phyloP scores from a whole-genome alignment of 2,888 invertebrate genomes.

The Coenonympha arcania region DNA sequence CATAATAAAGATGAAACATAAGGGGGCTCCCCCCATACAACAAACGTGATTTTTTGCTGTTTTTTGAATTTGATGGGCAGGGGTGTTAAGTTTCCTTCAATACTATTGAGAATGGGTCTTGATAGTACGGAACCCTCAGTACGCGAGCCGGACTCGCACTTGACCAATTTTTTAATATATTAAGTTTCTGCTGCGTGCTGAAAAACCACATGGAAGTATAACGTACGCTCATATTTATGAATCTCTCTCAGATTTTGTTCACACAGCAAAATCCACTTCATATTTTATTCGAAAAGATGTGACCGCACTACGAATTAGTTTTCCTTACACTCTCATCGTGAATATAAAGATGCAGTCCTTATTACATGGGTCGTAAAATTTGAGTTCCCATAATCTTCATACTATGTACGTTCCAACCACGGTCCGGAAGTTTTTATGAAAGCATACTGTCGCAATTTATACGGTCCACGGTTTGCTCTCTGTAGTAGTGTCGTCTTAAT shows the following conservation, averaged over 20 bases:
- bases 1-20: no score
- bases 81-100: no score
- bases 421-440: conserved; percentile 4
- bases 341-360: conserved; percentile 19
- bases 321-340: background rate
- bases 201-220: background rate
- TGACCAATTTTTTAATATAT: no score
- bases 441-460: conserved; percentile 11
- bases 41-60: no score
- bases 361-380: conserved; percentile 12
- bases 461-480: conserved; percentile 11
- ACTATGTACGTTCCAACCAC: background rate
- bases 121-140: no score
- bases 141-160: no score
- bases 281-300: conserved; percentile 30
- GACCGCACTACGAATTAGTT: conserved; percentile 28
- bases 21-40: no score
- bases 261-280: conserved; percentile 17
- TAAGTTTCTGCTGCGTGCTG: background rate
- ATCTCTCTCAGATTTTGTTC: conserved; percentile 35
- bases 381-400: conserved; percentile 10
- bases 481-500: conserved; percentile 4
- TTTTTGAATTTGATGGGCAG: no score
- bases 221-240: background rate
- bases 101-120: no score